Evolutionary conservation across 2,888 invertebrate species (phyloP).

Genomic region (Eupithecia subfuscata): DNA sequence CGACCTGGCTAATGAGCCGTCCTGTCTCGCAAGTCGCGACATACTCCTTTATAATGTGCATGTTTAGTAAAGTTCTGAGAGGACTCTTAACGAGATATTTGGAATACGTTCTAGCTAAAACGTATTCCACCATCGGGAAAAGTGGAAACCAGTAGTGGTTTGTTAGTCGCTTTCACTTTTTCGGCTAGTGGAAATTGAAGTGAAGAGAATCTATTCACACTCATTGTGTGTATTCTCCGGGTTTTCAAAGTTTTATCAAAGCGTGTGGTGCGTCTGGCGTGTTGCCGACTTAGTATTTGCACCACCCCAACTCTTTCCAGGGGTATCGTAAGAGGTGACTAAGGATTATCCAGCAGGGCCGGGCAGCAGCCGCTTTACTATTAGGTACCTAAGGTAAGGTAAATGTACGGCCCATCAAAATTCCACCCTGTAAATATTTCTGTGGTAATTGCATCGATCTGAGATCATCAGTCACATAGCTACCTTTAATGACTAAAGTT

Average conservation of each 20-base stretch:
- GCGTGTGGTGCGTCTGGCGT: not conserved
- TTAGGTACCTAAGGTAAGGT: not conserved
- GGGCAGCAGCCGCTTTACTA: too few relatives aligned
- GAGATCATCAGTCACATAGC: slow-evolving; percentile 12
- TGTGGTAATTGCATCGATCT: not conserved
- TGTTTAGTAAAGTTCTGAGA: not conserved
- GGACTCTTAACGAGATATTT: not conserved
- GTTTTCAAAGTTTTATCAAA: not conserved
- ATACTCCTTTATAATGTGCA: slow-evolving; percentile 4
- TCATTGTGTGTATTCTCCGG: too few relatives aligned
- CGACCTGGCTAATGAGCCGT: slow-evolving; percentile 20
- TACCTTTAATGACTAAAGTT: slow-evolving; percentile 28
- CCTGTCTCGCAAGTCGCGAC: slow-evolving; percentile 5
- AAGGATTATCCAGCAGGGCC: too few relatives aligned
- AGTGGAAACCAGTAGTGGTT: too few relatives aligned
- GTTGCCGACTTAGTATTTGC: too few relatives aligned
- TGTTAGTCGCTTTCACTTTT: not conserved
- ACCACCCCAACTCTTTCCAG: too few relatives aligned
- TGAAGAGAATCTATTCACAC: too few relatives aligned
- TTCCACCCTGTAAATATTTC: not conserved
- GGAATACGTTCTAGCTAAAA: not conserved
- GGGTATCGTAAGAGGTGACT: too few relatives aligned
- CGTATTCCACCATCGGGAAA: too few relatives aligned
- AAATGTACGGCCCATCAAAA: not conserved
- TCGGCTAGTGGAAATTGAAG: too few relatives aligned